Base-by-base conservation (phyloP, 1,140 invertebrate genomes). In the Drosophila busckii region DNA sequence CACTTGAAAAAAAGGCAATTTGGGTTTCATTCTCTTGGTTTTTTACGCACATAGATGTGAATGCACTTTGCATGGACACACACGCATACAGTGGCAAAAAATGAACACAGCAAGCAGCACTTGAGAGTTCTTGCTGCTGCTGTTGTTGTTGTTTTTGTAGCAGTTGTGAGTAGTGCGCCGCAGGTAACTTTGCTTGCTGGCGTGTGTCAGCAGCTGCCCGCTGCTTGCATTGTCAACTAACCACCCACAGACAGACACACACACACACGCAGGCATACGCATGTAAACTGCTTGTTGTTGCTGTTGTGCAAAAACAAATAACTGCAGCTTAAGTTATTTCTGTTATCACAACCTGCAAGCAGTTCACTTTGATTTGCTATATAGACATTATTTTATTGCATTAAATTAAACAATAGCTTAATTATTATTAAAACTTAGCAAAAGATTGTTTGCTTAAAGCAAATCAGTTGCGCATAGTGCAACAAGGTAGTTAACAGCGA, bases 1-100 rank as follows among this genome's bases (percentile, higher is more conserved):
- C 58, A 66, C 58, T 66, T 66, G 63, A 60, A 62, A 55, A 61
- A 66, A 50, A n/a, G n/a, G 63, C 50, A 55, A 66, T 56, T 62
- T 50, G 32, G 58, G 28, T 44, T 50, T 42, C 40, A 41, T 49
- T 42, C 49, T 40, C 40, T 22, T 29, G 4, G 10, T 29, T 9
- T 13, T 48, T 31, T 31, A 25, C 52, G 42, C 55, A 52, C n/a
- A n/a, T n/a, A n/a, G 53, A 53, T 54, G 58, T 55, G 41, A 61
- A 55, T 60, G 55, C 61, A 64, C 55, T 60, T 38, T 8, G 41
- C 25, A 29, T 7, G 13, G 13, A 52, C 45, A 44, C 23, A 25
- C 25, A 50, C 22, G 23, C 35, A 38, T 15, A 38, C 23, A 29
- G 16, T 9, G 12, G 10, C 15, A 7, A 16, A 22, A 13, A 41